Percentiles rank a stretch among this genome's conserved stretches.
These are phyloP conservation scores for Drosophila nr. perissopoda DNA, from an alignment of 2,888 invertebrate species.

Conservation along the genomic window DNA sequence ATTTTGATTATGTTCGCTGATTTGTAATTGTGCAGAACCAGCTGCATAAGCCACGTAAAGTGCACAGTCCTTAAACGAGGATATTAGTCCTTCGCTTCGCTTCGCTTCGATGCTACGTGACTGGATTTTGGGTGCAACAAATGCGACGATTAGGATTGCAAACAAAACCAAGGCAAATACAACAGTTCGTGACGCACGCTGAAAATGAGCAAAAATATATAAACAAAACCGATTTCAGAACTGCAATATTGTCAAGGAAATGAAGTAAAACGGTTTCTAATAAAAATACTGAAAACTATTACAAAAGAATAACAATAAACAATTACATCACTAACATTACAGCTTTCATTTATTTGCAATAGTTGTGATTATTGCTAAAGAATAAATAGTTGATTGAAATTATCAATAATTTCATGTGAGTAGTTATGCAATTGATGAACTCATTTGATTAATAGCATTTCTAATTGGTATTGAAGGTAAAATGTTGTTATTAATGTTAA, in stretches of 20 bases:
- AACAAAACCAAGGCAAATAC: background rate
- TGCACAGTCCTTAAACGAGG: background rate
- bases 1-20: background rate
- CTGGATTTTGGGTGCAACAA: constrained; percentile 23
- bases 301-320: background rate
- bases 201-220: background rate
- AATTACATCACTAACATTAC: no score
- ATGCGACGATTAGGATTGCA: constrained; percentile 24
- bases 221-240: background rate
- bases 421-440: background rate
- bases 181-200: constrained; percentile 7
- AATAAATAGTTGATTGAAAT: background rate
- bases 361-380: background rate
- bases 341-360: background rate
- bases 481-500: background rate
- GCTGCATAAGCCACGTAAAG: background rate
- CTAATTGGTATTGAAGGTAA: background rate
- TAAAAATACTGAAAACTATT: background rate
- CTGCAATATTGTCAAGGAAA: background rate
- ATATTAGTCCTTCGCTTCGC: constrained; percentile 3
- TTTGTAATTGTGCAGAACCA: constrained; percentile 4
- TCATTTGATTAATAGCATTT: background rate
- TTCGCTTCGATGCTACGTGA: constrained; percentile 29
- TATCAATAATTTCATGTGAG: background rate
- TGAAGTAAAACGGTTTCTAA: background rate